phyloP scores from a whole-genome alignment of 2,113 vertebrate species.

The Piprites chloris region DNA sequence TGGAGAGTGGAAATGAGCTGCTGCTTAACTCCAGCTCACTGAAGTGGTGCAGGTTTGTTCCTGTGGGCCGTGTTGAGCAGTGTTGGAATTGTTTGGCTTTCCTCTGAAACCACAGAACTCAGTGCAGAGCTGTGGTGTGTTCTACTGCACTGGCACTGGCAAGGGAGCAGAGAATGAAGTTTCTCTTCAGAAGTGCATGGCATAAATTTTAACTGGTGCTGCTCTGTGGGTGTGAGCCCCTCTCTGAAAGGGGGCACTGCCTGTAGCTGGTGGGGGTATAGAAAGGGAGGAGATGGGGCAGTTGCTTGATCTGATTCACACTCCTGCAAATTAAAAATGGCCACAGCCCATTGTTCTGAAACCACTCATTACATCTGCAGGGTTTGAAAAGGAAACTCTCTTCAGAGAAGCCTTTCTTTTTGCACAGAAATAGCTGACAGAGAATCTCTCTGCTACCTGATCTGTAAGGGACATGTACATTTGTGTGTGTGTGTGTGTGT shows the following conservation, averaged over 20 bases:
- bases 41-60: neutral
- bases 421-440: neutral
- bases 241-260: neutral
- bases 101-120: neutral
- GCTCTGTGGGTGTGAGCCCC: neutral
- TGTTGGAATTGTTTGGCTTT: neutral
- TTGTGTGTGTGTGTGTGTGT: too few species aligned
- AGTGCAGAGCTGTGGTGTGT: neutral
- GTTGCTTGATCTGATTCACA: neutral
- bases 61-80: neutral
- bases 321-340: constrained; percentile 39
- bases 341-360: constrained; percentile 15
- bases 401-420: neutral
- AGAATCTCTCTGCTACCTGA: neutral
- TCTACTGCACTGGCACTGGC: neutral
- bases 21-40: constrained; percentile 3
- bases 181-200: constrained; percentile 25
- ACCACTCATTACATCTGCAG: neutral
- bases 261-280: neutral
- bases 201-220: constrained; percentile 33
- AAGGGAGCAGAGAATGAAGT: constrained; percentile 28
- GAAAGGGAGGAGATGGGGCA: neutral
- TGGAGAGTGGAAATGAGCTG: neutral
- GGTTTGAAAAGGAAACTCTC: constrained; percentile 18
- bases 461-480: neutral